Base-by-base conservation (phyloP, 2,888 invertebrate species). In the Lasius platythorax region DNA sequence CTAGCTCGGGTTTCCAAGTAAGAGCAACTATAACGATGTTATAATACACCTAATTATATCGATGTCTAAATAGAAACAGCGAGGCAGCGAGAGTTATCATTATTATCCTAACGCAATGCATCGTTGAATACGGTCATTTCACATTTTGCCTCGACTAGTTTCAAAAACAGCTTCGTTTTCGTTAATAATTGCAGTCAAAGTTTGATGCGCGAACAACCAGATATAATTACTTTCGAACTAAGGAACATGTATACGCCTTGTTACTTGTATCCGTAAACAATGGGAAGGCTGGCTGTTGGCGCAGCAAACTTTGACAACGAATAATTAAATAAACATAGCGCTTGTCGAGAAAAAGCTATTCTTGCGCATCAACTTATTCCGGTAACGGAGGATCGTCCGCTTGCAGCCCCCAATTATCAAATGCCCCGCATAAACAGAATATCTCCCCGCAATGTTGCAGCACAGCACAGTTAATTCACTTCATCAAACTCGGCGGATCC, bases 31-130 rank as follows among this genome's bases (percentile, higher is more conserved):
- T 23, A 83, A 83, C 66, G 66, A 76, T 78, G 85, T 87, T 86
- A 89, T 88, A 87, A 87, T 86, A 84, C 40, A 76, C 79, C 83
- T 86, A 87, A 89, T 88, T 86, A 87, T 74, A 85, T 85, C 88
- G 84, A 87, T 87, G 84, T 87, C 84, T 86, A 90, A 91, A 89
- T 88, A 88, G 86, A 87, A 86, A 43, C 30, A 23, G 33, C 28
- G 9, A 37, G 12, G 8, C 23, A 68, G 12, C 33, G 33, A n/a
- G 15, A 78, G 46, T 58, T 43, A 56, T 66, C 40, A 40, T 72
- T 72, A 72, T 72, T 72, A 72, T 46, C 58, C 30, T 66, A 28
- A 68, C 12, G 33, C 43, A 43, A n/a, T 28, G 18, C n/a, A 33
- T 23, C 46, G 33, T 46, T 61, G 61, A 50, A 50, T 43, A 18